These are phyloP conservation scores for Koerneria pararmatus DNA, from an alignment of 2,888 invertebrate species.

Conservation along the genomic window DNA sequence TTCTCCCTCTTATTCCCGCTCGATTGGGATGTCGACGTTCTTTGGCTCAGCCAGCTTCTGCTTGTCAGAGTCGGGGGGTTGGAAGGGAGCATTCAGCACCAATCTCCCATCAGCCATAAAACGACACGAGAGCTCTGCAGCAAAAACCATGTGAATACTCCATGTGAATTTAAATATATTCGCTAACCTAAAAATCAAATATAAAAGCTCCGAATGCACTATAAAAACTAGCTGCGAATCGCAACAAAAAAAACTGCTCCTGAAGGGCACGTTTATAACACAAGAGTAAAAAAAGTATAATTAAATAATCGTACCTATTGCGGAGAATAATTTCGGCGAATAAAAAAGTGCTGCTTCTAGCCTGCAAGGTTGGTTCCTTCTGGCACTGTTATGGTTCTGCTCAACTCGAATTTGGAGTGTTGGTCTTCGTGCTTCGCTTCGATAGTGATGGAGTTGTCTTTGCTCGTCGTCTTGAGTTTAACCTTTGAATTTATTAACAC, in stretches of 20 bases:
- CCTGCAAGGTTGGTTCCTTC: slow-evolving; percentile 14
- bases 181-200: too few species aligned
- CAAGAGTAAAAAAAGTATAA: too few species aligned
- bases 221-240: too few species aligned
- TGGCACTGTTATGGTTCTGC: slow-evolving; percentile 16
- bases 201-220: too few species aligned
- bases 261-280: too few species aligned
- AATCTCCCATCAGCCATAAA: slow-evolving; percentile 17
- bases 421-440: slow-evolving; percentile 21
- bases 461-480: slow-evolving; percentile 2
- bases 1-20: slow-evolving; percentile 1
- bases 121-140: slow-evolving; percentile 15
- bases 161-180: neutral
- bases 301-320: too few species aligned
- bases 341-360: too few species aligned
- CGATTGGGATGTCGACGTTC: slow-evolving; percentile 14
- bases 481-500: too few species aligned
- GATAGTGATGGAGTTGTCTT: slow-evolving; percentile 9
- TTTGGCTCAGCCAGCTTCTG: neutral
- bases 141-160: neutral
- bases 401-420: slow-evolving; percentile 9
- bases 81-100: slow-evolving; percentile 16
- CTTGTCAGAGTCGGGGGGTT: slow-evolving; percentile 7
- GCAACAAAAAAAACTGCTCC: too few species aligned
- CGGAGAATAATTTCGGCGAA: too few species aligned